phyloP scores from a whole-genome alignment of 1,140 invertebrate species.

The Drosophila repleta region DNA sequence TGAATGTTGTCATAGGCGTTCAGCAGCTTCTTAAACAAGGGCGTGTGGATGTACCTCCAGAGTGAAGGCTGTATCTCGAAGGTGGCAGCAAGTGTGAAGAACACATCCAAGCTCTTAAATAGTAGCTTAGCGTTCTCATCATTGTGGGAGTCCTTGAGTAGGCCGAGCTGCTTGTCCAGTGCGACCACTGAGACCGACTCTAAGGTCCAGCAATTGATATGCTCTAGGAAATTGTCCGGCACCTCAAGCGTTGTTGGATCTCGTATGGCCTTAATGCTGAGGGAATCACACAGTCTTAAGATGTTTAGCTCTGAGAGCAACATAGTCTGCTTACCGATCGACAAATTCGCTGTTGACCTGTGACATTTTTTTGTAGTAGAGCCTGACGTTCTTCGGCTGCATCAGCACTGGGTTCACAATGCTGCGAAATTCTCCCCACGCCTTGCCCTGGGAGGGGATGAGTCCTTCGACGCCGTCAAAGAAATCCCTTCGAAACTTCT shows the following conservation, averaged over 20 bases:
- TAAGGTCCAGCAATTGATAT: conserved; percentile 89
- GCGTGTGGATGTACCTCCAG: conserved; percentile 87
- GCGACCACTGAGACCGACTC: conserved; percentile 89
- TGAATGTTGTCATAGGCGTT: conserved; percentile 76
- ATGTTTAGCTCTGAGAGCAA: conserved; percentile 62
- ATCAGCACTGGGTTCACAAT: conserved; percentile 84
- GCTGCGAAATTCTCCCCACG: conserved; percentile 68
- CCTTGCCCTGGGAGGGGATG: conserved; percentile 56
- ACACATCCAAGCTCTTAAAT: conserved; percentile 86
- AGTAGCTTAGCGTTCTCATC: conserved; percentile 85
- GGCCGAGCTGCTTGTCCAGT: conserved; percentile 88
- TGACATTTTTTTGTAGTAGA: conserved; percentile 83
- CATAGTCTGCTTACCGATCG: conserved; percentile 32
- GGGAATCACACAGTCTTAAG: conserved; percentile 11
- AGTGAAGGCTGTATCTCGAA: conserved; percentile 87
- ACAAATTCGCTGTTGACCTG: conserved; percentile 83
- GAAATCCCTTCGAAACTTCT: conserved; percentile 54
- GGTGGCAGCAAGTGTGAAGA: conserved; percentile 86
- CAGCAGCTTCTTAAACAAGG: conserved; percentile 85
- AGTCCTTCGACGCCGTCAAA: conserved; percentile 66
- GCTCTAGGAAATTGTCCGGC: conserved; percentile 86
- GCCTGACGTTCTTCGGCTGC: conserved; percentile 84
- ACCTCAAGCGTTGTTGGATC: conserved; percentile 85
- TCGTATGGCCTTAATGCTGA: conserved; percentile 84
- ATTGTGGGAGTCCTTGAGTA: conserved; percentile 68